Percentiles rank a stretch among this genome's conserved stretches.
These are phyloP conservation scores for Sesia bembeciformis DNA, from an alignment of 2,888 invertebrate genomes.

Conservation along the genomic window DNA sequence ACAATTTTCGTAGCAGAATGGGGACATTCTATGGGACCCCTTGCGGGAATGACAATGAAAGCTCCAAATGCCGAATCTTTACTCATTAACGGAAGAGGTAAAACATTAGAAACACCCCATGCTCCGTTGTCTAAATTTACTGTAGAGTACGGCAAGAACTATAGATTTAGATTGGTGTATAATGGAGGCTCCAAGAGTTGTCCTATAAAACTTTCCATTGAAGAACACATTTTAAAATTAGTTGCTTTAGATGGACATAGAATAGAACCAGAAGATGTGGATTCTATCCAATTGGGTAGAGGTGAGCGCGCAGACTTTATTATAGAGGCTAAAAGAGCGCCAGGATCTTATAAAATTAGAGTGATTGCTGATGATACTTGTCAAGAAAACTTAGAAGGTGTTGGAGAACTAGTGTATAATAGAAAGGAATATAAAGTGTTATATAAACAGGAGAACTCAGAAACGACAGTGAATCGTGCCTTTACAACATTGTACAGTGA, in stretches of 20 bases:
- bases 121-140: constrained; percentile 61
- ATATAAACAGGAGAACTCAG: constrained; percentile 33
- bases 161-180: constrained; percentile 79
- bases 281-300: constrained; percentile 74
- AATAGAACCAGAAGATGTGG: constrained; percentile 72
- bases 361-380: constrained; percentile 67
- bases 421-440: constrained; percentile 34
- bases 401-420: constrained; percentile 67
- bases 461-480: constrained; percentile 30
- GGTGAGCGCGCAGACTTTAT: constrained; percentile 87
- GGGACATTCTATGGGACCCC: constrained; percentile 73
- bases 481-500: constrained; percentile 60
- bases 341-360: constrained; percentile 76
- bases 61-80: constrained; percentile 66
- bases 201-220: constrained; percentile 78
- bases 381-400: constrained; percentile 61
- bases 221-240: constrained; percentile 77
- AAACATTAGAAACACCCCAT: constrained; percentile 49
- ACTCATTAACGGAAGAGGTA: constrained; percentile 78
- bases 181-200: constrained; percentile 80
- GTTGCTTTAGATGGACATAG: constrained; percentile 83
- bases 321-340: constrained; percentile 74
- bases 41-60: constrained; percentile 53
- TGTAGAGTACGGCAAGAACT: constrained; percentile 74
- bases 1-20: constrained; percentile 82